These are phyloP conservation scores for Ichneumoninae sp. DNA, from an alignment of 2,888 invertebrate genomes.

Conservation along the genomic window DNA sequence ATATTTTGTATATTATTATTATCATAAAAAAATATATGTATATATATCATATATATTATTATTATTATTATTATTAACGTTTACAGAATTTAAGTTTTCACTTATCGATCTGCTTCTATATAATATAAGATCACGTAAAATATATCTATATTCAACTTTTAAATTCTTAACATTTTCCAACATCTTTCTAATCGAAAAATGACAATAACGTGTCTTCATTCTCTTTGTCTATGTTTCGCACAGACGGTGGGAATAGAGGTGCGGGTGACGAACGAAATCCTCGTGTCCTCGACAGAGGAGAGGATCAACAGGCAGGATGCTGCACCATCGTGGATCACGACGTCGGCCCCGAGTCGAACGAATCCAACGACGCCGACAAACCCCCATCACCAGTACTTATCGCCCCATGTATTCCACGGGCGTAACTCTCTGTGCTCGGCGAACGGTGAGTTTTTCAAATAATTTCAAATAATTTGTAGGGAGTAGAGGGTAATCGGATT, in stretches of 20 bases:
- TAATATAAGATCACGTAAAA: too few species aligned
- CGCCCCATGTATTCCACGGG: conserved; percentile 84
- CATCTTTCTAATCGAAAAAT: not conserved
- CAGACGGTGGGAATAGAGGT: conserved; percentile 80
- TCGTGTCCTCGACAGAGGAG: conserved; percentile 67
- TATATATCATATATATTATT: too few species aligned
- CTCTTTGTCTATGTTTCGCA: conserved; percentile 40
- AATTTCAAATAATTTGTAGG: conserved; percentile 25
- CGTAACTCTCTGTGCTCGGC: conserved; percentile 85
- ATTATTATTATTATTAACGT: too few species aligned
- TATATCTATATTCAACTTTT: not conserved
- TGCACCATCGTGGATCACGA: conserved; percentile 75
- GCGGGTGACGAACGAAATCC: conserved; percentile 79
- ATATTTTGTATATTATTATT: too few species aligned
- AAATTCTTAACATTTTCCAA: not conserved
- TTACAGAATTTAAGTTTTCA: too few species aligned
- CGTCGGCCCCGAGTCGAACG: conserved; percentile 74
- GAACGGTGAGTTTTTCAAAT: conserved; percentile 81
- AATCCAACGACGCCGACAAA: conserved; percentile 78
- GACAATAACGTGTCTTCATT: not conserved
- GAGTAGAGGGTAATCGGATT: conserved; percentile 5
- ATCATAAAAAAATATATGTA: too few species aligned
- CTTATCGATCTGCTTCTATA: too few species aligned
- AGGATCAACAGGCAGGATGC: conserved; percentile 68
- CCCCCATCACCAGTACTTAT: conserved; percentile 80